Percentiles rank a stretch among this genome's conserved stretches.
Evolutionary conservation across 2,888 invertebrate species (phyloP).

Genomic region (Acanthoscelides obtectus): DNA sequence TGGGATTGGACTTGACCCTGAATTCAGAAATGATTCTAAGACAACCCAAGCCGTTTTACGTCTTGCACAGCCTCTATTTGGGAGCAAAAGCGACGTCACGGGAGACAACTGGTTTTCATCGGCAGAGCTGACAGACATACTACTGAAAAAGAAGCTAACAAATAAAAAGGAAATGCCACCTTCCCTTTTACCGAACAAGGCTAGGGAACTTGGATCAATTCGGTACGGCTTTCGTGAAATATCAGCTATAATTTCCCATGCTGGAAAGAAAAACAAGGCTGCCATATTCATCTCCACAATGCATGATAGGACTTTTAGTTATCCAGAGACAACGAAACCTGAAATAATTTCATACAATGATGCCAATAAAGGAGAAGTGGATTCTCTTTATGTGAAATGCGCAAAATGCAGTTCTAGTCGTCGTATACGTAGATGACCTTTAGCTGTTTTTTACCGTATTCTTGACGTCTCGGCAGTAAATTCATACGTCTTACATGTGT

Average conservation of each 20-base stretch:
- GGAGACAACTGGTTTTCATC: slow-evolving; percentile 37
- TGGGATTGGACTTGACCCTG: slow-evolving; percentile 24
- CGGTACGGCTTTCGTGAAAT: slow-evolving; percentile 19
- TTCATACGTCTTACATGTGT: neutral
- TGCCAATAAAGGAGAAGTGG: slow-evolving; percentile 6
- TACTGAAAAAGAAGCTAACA: slow-evolving; percentile 21
- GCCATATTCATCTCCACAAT: slow-evolving; percentile 6
- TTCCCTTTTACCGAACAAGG: slow-evolving; percentile 21
- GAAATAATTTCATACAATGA: too few species aligned
- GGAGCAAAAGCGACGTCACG: slow-evolving; percentile 32
- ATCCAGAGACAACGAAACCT: slow-evolving; percentile 7
- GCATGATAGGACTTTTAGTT: slow-evolving; percentile 1
- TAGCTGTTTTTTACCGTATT: slow-evolving; percentile 1
- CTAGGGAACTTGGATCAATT: slow-evolving; percentile 14
- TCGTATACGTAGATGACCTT: slow-evolving; percentile 6
- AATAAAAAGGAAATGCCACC: slow-evolving; percentile 24
- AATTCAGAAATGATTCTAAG: slow-evolving; percentile 27
- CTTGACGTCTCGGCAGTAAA: neutral
- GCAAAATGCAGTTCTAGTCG: slow-evolving; percentile 2
- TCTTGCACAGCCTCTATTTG: slow-evolving; percentile 26
- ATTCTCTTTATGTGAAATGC: slow-evolving; percentile 8
- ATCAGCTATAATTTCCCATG: neutral
- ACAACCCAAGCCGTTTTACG: slow-evolving; percentile 33
- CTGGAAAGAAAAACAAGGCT: slow-evolving; percentile 6
- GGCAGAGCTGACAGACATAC: slow-evolving; percentile 26